Conservation (phyloP, 2,113 vertebrate genomes). For the Crotalus horridus region DNA sequence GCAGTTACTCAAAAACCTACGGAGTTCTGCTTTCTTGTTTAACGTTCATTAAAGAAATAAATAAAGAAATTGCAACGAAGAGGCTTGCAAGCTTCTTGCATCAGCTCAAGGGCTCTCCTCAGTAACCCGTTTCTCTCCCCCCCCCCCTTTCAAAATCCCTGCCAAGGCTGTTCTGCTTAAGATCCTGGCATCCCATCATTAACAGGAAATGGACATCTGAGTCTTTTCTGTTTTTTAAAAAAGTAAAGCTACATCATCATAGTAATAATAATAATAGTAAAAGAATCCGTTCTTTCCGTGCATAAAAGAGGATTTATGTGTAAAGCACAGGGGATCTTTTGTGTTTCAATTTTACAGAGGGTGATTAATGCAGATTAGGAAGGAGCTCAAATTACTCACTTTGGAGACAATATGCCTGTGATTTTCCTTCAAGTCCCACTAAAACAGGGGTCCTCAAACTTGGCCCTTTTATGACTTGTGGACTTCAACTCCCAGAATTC, state of each 20-base stretch:
- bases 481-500: too few species aligned
- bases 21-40: background rate
- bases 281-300: slow-evolving; percentile 48
- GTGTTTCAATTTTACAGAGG: slow-evolving; percentile 14
- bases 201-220: slow-evolving; percentile 46
- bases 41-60: background rate
- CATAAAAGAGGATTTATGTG: slow-evolving; percentile 47
- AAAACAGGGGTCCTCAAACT: too few species aligned
- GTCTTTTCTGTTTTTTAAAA: slow-evolving; percentile 49
- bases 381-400: background rate
- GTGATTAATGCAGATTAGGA: background rate
- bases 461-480: too few species aligned
- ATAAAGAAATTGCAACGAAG: background rate
- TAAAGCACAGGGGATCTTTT: slow-evolving; percentile 44
- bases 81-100: slow-evolving; percentile 6
- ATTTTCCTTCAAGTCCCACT: background rate
- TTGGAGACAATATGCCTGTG: background rate
- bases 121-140: background rate
- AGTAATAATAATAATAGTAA: slow-evolving; percentile 50
- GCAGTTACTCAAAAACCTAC: background rate
- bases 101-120: slow-evolving; percentile 23
- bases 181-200: slow-evolving; percentile 45
- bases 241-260: slow-evolving; percentile 55
- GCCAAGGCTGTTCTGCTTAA: background rate
- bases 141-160: background rate